phyloP scores from a whole-genome alignment of 53 echinoderm and acorn worm genomes.

The Paelopatides confundens region DNA sequence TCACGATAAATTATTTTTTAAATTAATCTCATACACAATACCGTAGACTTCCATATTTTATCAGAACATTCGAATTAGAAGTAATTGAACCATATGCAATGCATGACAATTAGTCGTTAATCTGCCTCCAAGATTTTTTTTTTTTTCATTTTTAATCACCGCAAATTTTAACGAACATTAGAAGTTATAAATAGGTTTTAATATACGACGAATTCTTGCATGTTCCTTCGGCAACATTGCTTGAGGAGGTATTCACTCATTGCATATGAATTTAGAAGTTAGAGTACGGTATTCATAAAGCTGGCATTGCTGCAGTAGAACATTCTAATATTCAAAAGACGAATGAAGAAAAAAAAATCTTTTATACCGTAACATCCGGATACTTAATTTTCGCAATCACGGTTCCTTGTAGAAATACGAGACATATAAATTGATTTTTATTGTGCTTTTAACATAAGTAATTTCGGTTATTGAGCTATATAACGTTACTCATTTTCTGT shows the following conservation, averaged over 20 bases:
- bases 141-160: not conserved
- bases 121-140: not conserved
- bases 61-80: too few relatives aligned
- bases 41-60: too few relatives aligned
- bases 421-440: not conserved
- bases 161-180: not conserved
- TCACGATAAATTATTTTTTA: too few relatives aligned
- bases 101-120: not conserved
- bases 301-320: not conserved
- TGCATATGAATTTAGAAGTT: not conserved
- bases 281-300: too few relatives aligned
- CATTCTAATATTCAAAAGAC: not conserved
- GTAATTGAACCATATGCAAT: not conserved
- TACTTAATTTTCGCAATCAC: not conserved
- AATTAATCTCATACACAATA: too few relatives aligned
- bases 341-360: not conserved
- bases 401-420: not conserved
- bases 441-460: not conserved
- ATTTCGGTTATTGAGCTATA: too few relatives aligned
- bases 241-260: not conserved
- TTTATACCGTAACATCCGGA: not conserved
- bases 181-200: constrained; percentile 30
- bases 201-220: not conserved
- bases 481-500: not conserved
- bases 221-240: not conserved